phyloP scores from a whole-genome alignment of 2,888 invertebrate genomes.

The Agriopis leucophaearia region DNA sequence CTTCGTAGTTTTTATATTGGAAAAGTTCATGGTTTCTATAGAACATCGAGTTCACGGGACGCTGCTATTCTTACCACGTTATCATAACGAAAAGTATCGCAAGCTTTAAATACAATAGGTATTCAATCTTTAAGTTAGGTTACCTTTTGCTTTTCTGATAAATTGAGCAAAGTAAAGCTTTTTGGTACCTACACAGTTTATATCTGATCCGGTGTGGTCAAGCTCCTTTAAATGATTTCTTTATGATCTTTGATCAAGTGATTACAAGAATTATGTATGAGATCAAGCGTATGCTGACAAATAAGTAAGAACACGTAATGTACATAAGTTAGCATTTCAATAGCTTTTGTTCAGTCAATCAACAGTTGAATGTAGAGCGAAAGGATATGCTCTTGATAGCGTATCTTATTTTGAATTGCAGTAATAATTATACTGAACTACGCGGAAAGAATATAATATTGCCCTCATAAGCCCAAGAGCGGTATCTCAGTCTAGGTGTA shows the following conservation, averaged over 20 bases:
- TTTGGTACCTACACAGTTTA: no score
- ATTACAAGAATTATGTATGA: slow-evolving; percentile 28
- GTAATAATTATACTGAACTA: background rate
- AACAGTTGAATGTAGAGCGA: slow-evolving; percentile 32
- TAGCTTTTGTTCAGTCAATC: slow-evolving; percentile 45
- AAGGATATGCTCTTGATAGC: slow-evolving; percentile 40
- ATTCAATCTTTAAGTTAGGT: background rate
- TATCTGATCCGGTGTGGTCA: no score
- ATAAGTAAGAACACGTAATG: slow-evolving; percentile 40
- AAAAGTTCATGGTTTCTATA: no score
- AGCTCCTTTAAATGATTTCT: slow-evolving; percentile 5
- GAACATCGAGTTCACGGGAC: no score
- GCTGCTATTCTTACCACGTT: background rate
- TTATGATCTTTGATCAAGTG: slow-evolving; percentile 4
- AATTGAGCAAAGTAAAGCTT: no score
- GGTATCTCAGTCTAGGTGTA: no score
- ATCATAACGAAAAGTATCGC: background rate
- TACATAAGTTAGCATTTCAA: slow-evolving; percentile 38
- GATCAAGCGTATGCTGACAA: slow-evolving; percentile 39
- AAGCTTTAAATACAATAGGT: background rate
- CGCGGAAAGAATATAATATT: background rate
- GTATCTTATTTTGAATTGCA: slow-evolving; percentile 37
- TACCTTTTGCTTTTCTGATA: no score
- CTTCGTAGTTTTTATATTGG: no score
- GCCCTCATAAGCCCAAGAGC: no score